phyloP scores from a whole-genome alignment of 2,888 invertebrate species.

The Ptilodon capucinus region DNA sequence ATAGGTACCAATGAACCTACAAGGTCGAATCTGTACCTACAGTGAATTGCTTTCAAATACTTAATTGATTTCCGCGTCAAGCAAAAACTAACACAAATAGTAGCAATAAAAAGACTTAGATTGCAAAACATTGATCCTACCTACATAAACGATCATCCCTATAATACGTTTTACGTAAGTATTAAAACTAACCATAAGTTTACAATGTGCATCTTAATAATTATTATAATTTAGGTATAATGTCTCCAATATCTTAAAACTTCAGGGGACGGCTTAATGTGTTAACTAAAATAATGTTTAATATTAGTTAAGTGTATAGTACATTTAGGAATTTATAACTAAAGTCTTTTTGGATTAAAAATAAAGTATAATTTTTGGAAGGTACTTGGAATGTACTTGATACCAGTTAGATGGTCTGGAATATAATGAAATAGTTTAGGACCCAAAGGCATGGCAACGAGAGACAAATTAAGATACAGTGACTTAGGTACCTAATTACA shows the following conservation, averaged over 20 bases:
- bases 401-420: too few relatives aligned
- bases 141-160: background rate
- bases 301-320: constrained; percentile 33
- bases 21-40: constrained; percentile 19
- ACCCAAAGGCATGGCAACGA: too few relatives aligned
- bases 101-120: constrained; percentile 4
- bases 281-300: constrained; percentile 54
- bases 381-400: background rate
- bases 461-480: too few relatives aligned
- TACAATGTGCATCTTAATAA: constrained; percentile 33
- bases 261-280: constrained; percentile 72
- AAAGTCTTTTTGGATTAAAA: constrained; percentile 11
- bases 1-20: background rate
- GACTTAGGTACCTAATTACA: too few relatives aligned
- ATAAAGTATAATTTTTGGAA: constrained; percentile 9
- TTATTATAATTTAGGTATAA: constrained; percentile 30
- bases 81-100: constrained; percentile 19
- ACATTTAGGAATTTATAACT: constrained; percentile 26
- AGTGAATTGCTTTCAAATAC: constrained; percentile 12
- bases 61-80: constrained; percentile 18
- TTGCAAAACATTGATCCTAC: background rate
- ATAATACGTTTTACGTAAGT: constrained; percentile 14
- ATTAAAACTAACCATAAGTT: constrained; percentile 24
- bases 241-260: constrained; percentile 62
- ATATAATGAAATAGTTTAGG: too few relatives aligned